Base-by-base conservation (phyloP, 2,113 vertebrate species). In the Pycnonotus jocosus region DNA sequence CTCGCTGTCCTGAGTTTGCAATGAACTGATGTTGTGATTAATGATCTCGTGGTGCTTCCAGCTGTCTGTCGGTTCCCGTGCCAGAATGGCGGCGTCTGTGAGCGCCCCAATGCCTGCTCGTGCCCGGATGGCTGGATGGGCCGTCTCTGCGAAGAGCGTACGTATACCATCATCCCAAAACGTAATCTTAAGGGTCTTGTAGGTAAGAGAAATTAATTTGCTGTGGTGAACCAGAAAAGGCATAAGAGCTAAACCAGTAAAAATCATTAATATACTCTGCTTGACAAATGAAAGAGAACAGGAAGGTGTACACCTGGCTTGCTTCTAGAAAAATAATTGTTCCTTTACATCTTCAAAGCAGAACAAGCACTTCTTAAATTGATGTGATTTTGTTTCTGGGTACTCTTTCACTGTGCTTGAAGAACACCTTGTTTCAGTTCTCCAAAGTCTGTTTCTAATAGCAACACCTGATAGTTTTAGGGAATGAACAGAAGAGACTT, bases 71-170 rank as follows among this genome's bases (percentile, higher is more conserved):
- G 99, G 95, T 98, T 99, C 92, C 99, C 98, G 0, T 99, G 99
- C 97, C 99, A 99, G 97, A 99, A 99, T 9, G 99, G 99, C 56
- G 99, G 99, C 5, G 13, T 98, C 93, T 99, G 99, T 79, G 98
- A 99, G 95, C 98, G 98, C 74, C 99, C 99, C 24, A 99, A 99
- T 76, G 98, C 97, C 33, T 99, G 99, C 81, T 98, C 98, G 3
- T 99, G 99, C 78, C 98, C 98, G 0, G 98, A 99, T 4, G 99
- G 99, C 65, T 99, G 99, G 99, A 99, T 99, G 99, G 99, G 99
- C 22, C 98, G 98, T 38, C 98, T 99, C 24, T 99, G 99, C 91
- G 99, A 99, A 93, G 99, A 99, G 83, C 99, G 99, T 99, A 96
- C 83, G 99, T 99, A 91, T 80, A n/a, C n/a, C n/a, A 48, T 18